phyloP scores from a whole-genome alignment of 2,797 vertebrate species.

The Taeniopygia guttata region DNA sequence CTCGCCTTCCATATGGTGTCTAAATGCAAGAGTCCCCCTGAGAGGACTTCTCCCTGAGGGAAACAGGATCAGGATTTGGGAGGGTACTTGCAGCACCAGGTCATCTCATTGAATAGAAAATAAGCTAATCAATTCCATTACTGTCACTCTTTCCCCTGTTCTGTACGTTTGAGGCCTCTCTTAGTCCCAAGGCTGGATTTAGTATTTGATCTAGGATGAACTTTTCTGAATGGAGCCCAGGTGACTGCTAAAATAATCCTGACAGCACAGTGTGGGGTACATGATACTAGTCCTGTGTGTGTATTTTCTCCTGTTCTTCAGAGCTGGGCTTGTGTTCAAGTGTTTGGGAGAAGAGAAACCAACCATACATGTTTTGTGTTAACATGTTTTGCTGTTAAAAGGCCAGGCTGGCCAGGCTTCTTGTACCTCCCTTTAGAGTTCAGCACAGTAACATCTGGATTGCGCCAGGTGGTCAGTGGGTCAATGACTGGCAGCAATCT shows the following conservation, averaged over 20 bases:
- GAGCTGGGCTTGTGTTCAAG: neutral
- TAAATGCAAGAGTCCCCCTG: neutral
- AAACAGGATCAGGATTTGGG: neutral
- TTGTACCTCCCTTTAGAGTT: neutral
- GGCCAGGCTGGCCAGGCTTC: neutral
- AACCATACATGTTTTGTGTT: neutral
- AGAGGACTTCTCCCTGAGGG: neutral
- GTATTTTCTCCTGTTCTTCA: neutral
- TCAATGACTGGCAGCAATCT: neutral
- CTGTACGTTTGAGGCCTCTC: neutral
- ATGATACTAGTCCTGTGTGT: neutral
- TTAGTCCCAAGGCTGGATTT: neutral
- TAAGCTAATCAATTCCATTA: neutral
- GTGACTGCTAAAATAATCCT: neutral
- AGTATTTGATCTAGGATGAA: neutral
- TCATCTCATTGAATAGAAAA: neutral
- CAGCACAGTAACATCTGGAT: neutral
- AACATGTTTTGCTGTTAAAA: neutral
- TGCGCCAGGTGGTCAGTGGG: neutral
- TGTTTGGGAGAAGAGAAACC: neutral
- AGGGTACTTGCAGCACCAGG: neutral
- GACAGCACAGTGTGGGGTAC: neutral
- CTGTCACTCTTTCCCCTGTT: neutral
- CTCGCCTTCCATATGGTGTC: conserved; percentile 5
- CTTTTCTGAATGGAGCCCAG: neutral